Conservation (phyloP, 2,888 invertebrate genomes). For the Oithona nana region DNA sequence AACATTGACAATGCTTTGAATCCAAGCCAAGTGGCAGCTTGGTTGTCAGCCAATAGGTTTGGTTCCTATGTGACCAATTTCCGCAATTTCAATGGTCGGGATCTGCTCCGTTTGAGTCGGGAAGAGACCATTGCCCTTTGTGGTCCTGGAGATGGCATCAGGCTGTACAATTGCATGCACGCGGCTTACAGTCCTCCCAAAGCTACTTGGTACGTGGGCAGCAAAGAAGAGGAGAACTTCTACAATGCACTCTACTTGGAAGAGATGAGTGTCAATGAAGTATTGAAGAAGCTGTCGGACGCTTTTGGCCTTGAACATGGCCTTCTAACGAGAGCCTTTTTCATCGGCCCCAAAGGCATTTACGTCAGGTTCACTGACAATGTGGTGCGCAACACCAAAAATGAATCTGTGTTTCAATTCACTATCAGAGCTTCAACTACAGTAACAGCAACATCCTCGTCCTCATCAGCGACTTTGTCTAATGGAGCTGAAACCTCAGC, state of each 20-base stretch:
- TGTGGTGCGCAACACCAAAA: constrained; percentile 28
- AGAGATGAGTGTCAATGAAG: constrained; percentile 42
- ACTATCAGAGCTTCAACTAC: neutral
- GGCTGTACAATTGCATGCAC: constrained; percentile 72
- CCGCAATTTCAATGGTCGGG: constrained; percentile 66
- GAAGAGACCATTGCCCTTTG: constrained; percentile 74
- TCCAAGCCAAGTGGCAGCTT: constrained; percentile 45
- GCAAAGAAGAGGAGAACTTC: constrained; percentile 37
- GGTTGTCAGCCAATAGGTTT: constrained; percentile 62
- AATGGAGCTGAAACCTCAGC: too few relatives aligned
- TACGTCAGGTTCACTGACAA: constrained; percentile 67
- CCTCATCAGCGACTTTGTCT: too few relatives aligned
- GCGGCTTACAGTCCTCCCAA: constrained; percentile 41
- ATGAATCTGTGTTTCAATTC: constrained; percentile 14
- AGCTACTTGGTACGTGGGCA: constrained; percentile 60
- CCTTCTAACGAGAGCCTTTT: constrained; percentile 40
- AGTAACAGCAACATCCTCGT: too few relatives aligned
- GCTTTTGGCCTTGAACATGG: constrained; percentile 34
- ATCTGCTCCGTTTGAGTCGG: constrained; percentile 66
- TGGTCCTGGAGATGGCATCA: constrained; percentile 78
- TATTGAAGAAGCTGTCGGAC: constrained; percentile 42
- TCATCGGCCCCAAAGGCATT: constrained; percentile 65
- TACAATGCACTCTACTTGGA: constrained; percentile 67
- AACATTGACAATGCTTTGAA: constrained; percentile 17
- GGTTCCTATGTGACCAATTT: constrained; percentile 53